Conservation (phyloP, 2,888 invertebrate species). For the Acanthosepion lycidas region DNA sequence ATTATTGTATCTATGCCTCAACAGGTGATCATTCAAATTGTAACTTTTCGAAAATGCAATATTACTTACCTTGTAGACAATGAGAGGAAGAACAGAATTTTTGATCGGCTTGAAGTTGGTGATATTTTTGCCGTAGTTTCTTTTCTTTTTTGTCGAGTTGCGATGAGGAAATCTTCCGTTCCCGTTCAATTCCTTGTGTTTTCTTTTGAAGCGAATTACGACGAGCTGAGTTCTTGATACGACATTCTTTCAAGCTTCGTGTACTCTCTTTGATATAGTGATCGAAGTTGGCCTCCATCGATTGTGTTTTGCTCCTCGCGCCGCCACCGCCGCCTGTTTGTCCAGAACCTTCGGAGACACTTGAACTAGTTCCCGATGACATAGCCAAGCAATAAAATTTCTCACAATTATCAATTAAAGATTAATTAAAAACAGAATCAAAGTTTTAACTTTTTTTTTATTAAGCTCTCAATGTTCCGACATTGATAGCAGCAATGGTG, state of each 20-base stretch:
- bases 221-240: slow-evolving; percentile 64
- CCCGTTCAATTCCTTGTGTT: slow-evolving; percentile 63
- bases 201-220: slow-evolving; percentile 64
- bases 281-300: slow-evolving; percentile 54
- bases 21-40: too few relatives aligned
- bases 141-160: slow-evolving; percentile 62
- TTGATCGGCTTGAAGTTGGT: slow-evolving; percentile 64
- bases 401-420: too few relatives aligned
- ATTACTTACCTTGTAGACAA: not conserved
- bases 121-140: slow-evolving; percentile 61
- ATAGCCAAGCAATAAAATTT: not conserved
- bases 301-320: not conserved
- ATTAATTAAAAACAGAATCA: too few relatives aligned
- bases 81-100: slow-evolving; percentile 54
- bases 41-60: not conserved
- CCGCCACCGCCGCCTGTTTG: not conserved
- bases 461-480: too few relatives aligned
- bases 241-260: slow-evolving; percentile 62
- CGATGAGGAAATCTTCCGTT: slow-evolving; percentile 59
- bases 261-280: slow-evolving; percentile 63
- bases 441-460: too few relatives aligned
- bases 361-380: not conserved
- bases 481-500: too few relatives aligned
- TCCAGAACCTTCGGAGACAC: not conserved
- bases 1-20: too few relatives aligned